Percentiles rank a stretch among this genome's conserved stretches.
phyloP scores from a whole-genome alignment of 1,140 invertebrate genomes.

The Xylocopa sonorina region DNA sequence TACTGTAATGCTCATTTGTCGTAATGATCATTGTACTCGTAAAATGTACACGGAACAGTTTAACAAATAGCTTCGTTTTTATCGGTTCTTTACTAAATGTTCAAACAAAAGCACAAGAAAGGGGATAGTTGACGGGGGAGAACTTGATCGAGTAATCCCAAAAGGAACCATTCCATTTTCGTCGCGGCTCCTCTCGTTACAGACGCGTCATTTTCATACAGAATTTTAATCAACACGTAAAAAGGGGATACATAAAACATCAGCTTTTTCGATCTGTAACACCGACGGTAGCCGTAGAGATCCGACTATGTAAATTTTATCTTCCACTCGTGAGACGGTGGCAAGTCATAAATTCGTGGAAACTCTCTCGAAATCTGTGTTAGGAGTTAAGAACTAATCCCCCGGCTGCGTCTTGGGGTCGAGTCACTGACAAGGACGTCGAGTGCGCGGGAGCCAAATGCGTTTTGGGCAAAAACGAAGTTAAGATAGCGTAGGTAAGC shows the following conservation, averaged over 20 bases:
- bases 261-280: slow-evolving; percentile 13
- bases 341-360: slow-evolving; percentile 47
- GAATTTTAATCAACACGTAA: slow-evolving; percentile 13
- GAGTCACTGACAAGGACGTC: neutral
- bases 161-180: slow-evolving; percentile 6
- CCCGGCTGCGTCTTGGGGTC: slow-evolving; percentile 9
- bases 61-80: slow-evolving; percentile 5
- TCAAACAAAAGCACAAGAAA: neutral
- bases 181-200: neutral
- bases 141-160: neutral
- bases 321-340: slow-evolving; percentile 1
- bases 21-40: slow-evolving; percentile 25
- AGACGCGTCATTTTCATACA: slow-evolving; percentile 3
- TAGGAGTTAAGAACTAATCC: slow-evolving; percentile 52
- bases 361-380: slow-evolving; percentile 43
- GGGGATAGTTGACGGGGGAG: neutral
- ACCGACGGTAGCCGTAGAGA: neutral
- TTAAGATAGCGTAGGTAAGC: slow-evolving; percentile 24
- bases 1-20: neutral
- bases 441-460: slow-evolving; percentile 26
- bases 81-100: slow-evolving; percentile 1
- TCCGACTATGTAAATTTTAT: slow-evolving; percentile 45
- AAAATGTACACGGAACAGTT: neutral
- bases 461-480: slow-evolving; percentile 25
- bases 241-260: slow-evolving; percentile 37